These are phyloP conservation scores for Bos javanicus DNA, from an alignment of 2,113 vertebrate genomes.

Conservation along the genomic window DNA sequence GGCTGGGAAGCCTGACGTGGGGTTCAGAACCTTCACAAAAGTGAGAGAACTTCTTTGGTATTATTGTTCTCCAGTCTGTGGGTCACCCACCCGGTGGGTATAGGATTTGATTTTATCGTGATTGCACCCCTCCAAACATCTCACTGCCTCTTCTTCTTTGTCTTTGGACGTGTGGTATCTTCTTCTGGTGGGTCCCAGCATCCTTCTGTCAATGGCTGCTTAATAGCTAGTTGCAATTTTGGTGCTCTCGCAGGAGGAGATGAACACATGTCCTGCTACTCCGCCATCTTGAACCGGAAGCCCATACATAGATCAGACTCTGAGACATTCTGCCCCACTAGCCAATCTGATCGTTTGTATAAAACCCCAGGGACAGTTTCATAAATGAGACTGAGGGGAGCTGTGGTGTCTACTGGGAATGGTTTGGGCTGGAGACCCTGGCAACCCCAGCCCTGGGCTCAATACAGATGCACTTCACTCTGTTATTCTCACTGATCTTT, in stretches of 20 bases:
- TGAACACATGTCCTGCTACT: not conserved
- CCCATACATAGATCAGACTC: not conserved
- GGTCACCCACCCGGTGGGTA: fast-evolving
- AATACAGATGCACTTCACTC: fast-evolving
- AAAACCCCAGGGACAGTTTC: not conserved
- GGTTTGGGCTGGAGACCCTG: not conserved
- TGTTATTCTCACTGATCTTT: fast-evolving
- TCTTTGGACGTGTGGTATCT: not conserved
- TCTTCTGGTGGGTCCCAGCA: not conserved
- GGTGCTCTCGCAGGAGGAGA: not conserved
- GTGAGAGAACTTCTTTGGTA: not conserved
- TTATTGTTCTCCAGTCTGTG: not conserved
- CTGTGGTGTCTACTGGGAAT: not conserved
- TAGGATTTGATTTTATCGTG: not conserved
- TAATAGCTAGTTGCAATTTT: not conserved
- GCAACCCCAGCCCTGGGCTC: not conserved
- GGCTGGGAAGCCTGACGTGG: not conserved
- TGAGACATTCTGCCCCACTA: not conserved
- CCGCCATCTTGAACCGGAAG: fast-evolving
- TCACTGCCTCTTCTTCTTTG: not conserved
- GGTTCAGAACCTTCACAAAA: not conserved
- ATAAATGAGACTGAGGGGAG: too few species aligned
- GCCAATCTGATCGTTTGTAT: not conserved
- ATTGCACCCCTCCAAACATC: not conserved
- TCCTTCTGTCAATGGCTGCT: not conserved